Evolutionary conservation across 2,888 invertebrate species (phyloP).

Genomic region (Listrodromus nycthemerus): DNA sequence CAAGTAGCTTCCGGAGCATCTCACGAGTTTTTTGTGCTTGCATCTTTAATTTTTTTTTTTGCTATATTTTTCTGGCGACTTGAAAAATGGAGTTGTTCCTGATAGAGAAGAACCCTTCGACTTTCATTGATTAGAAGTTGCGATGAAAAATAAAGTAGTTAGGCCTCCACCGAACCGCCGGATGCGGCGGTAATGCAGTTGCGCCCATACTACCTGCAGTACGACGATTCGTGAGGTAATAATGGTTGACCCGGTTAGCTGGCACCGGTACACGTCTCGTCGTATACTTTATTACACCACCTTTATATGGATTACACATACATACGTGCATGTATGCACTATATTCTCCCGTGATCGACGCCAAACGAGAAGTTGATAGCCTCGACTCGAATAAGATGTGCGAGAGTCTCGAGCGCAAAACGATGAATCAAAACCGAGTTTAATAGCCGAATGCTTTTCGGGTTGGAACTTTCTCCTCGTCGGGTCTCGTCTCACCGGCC

Average conservation of each 20-base stretch:
- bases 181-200: slow-evolving; percentile 50
- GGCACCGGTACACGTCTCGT: slow-evolving; percentile 25
- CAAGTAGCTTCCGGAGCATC: not conserved
- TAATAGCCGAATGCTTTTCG: slow-evolving; percentile 19
- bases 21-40: not conserved
- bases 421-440: slow-evolving; percentile 25
- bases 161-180: not conserved
- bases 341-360: slow-evolving; percentile 44
- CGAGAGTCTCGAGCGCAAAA: slow-evolving; percentile 71
- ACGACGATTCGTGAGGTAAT: slow-evolving; percentile 62
- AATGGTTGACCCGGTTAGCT: slow-evolving; percentile 66
- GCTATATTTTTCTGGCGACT: not conserved
- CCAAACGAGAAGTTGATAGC: slow-evolving; percentile 70
- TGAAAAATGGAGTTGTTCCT: not conserved
- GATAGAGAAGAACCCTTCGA: not conserved
- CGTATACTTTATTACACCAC: slow-evolving; percentile 48
- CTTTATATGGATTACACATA: not conserved
- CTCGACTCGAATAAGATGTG: slow-evolving; percentile 74
- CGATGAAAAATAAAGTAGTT: slow-evolving; percentile 18
- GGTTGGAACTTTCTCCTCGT: slow-evolving; percentile 32
- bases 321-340: not conserved
- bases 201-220: slow-evolving; percentile 23
- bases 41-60: not conserved
- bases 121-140: not conserved
- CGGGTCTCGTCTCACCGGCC: not conserved